Evolutionary conservation across 2,888 invertebrate genomes (phyloP).

Genomic region (Anagyrus pseudococci): DNA sequence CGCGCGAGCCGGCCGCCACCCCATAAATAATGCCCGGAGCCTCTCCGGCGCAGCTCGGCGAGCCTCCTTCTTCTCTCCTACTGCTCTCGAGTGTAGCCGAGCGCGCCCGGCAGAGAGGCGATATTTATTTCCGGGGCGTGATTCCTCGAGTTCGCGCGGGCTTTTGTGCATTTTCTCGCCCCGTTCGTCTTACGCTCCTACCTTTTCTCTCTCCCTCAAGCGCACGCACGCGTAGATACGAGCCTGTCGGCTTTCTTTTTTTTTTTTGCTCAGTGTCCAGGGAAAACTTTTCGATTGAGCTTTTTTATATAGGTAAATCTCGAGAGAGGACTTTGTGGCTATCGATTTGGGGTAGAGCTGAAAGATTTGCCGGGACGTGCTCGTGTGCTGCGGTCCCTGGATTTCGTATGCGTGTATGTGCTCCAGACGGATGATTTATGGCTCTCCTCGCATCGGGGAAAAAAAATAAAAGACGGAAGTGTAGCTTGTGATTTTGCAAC

Average conservation of each 20-base stretch:
- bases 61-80: too few relatives aligned
- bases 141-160: slow-evolving; percentile 41
- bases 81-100: too few relatives aligned
- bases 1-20: slow-evolving; percentile 46
- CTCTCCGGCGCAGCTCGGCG: too few relatives aligned
- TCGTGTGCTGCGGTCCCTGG: background rate
- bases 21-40: slow-evolving; percentile 58
- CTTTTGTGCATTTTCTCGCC: too few relatives aligned
- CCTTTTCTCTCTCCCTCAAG: slow-evolving; percentile 8
- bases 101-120: slow-evolving; percentile 3
- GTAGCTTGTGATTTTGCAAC: too few relatives aligned
- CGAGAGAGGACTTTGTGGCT: background rate
- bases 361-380: too few relatives aligned
- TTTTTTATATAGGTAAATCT: slow-evolving; percentile 25
- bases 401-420: background rate
- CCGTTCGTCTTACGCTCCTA: background rate
- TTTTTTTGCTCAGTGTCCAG: background rate
- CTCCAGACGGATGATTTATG: background rate
- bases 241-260: background rate
- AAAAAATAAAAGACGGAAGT: too few relatives aligned
- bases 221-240: background rate
- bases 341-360: slow-evolving; percentile 13
- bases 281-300: background rate
- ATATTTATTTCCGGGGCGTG: slow-evolving; percentile 52
- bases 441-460: too few relatives aligned